Conservation (phyloP, 2,113 vertebrate species). For the Elachura formosa region DNA sequence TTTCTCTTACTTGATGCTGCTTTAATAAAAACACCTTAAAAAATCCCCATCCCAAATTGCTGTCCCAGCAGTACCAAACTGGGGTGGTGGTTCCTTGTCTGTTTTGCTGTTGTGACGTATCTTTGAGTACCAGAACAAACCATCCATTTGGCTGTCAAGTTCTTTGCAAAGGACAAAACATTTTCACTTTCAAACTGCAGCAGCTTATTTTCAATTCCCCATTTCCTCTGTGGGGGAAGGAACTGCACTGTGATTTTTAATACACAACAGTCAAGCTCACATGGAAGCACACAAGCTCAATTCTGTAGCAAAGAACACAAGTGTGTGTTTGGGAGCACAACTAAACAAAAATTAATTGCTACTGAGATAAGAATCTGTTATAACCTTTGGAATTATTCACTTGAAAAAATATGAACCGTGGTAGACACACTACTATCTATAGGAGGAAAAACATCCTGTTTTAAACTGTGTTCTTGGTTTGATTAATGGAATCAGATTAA, state of each 20-base stretch:
- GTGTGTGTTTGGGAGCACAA: background rate
- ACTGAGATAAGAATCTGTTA: background rate
- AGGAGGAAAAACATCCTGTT: background rate
- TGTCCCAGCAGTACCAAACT: background rate
- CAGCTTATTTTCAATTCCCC: background rate
- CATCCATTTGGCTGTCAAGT: background rate
- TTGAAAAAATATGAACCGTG: background rate
- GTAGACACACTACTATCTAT: background rate
- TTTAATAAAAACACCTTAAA: background rate
- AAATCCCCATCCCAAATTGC: background rate
- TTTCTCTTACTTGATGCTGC: conserved; percentile 17
- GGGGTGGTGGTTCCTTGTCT: background rate
- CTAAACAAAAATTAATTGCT: conserved; percentile 15
- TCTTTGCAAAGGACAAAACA: background rate
- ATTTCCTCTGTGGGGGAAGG: background rate
- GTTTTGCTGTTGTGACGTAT: background rate
- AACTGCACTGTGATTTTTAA: conserved; percentile 16
- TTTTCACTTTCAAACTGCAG: background rate
- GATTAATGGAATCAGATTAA: background rate
- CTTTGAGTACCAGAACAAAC: background rate
- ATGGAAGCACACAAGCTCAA: background rate
- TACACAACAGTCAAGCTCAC: background rate
- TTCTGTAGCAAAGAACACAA: background rate
- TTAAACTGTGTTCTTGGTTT: background rate
- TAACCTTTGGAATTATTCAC: conserved; percentile 9